Evolutionary conservation across 2,797 vertebrate genomes (phyloP), one percentile per base, ranked within the genome.

Genomic region (Eremophila alpestris): DNA sequence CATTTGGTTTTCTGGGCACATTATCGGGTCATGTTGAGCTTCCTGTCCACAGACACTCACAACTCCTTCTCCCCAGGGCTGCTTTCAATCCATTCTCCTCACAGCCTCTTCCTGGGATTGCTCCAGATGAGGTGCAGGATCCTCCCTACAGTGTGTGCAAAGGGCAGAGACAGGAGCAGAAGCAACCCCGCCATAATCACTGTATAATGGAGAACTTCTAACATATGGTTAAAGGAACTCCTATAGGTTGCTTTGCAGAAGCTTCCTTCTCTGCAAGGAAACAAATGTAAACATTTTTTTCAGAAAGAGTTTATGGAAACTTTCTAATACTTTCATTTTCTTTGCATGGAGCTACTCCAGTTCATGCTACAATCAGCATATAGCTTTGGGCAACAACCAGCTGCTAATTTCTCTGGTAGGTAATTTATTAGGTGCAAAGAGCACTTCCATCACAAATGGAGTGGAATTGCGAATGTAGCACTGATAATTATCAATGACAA

Each of bases 11-110:
- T 68, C 36, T 36, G 41, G 10, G 26, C 19, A 55, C 11, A 2
- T 46, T 40, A 27, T 3, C 2, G 0, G 14, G n/a, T 64, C 24
- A 58, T 0, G 0, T 10, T 64, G 64, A 83, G 24, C 8, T 64
- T 83, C 29, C 34, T 58, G 21, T 46, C n/a, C 58, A 34, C 29
- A 46, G 46, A 58, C 45, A 46, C 10, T 36, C 32, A 32, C 9
- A 32, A 36, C 24, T 30, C 18, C 27, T 62, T 55, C 49, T 56
- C 27, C 11, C 5, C n/a, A 38, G n/a, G 27, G 36, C 38, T 83
- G 43, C 11, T 69, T 60, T 76, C 5, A 38, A 62, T 12, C 27
- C 16, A 1, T 76, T 89, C 36, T 55, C 22, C 78, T 62, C 43
- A 20, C 11, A 56, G 22, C 27, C 27, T 38, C 1, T 10, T 23